Evolutionary conservation across 2,888 invertebrate species (phyloP).

Genomic region (Epinotia nisella): DNA sequence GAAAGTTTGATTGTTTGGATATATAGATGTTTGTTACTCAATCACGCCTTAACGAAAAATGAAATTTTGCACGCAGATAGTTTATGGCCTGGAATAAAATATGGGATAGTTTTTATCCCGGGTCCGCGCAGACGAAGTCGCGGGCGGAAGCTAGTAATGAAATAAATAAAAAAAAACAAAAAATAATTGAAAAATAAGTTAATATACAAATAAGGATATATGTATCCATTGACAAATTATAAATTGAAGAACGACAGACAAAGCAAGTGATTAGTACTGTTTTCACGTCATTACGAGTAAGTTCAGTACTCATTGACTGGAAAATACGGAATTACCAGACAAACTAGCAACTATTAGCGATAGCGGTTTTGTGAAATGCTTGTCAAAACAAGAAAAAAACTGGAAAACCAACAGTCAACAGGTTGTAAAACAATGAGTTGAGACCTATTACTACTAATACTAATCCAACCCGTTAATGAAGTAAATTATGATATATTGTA

Average conservation of each 20-base stretch:
- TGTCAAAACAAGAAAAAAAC: neutral
- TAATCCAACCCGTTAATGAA: neutral
- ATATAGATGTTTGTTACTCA: too few relatives aligned
- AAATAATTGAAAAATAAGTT: too few relatives aligned
- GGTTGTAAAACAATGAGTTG: neutral
- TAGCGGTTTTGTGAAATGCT: neutral
- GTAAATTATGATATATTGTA: too few relatives aligned
- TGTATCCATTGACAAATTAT: neutral
- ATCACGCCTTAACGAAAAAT: too few relatives aligned
- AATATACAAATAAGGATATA: too few relatives aligned
- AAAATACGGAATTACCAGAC: neutral
- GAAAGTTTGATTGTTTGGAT: too few relatives aligned
- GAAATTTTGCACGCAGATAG: too few relatives aligned
- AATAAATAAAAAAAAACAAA: too few relatives aligned
- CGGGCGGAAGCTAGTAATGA: too few relatives aligned
- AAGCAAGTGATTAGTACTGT: neutral
- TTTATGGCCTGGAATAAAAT: too few relatives aligned
- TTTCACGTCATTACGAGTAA: neutral
- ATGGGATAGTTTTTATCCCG: too few relatives aligned
- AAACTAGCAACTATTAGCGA: neutral
- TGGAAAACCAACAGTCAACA: neutral
- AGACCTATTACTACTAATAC: neutral
- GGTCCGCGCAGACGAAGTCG: too few relatives aligned
- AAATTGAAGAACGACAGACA: neutral
- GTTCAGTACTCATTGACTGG: neutral